Percentiles rank a stretch among this genome's conserved stretches.
phyloP scores from a whole-genome alignment of 2,113 vertebrate species.

The Condylura cristata region DNA sequence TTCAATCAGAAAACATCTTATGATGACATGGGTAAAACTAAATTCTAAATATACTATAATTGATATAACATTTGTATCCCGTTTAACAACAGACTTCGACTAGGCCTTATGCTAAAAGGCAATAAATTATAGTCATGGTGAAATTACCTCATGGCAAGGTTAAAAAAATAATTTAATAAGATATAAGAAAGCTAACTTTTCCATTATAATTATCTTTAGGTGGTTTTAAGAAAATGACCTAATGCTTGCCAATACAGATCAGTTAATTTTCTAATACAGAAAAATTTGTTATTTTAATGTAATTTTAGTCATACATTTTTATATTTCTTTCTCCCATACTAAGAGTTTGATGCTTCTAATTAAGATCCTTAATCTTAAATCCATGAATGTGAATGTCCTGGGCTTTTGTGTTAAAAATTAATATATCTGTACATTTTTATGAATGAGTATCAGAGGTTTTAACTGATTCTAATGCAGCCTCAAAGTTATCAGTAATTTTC shows the following conservation, averaged over 20 bases:
- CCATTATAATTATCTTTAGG: slow-evolving; percentile 28
- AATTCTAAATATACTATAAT: slow-evolving; percentile 30
- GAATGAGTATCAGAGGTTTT: neutral
- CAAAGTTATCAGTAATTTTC: neutral
- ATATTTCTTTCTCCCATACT: neutral
- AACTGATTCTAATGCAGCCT: neutral
- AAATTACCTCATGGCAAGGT: slow-evolving; percentile 23
- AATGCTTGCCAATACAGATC: slow-evolving; percentile 40
- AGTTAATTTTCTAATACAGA: slow-evolving; percentile 61
- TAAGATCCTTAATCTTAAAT: neutral
- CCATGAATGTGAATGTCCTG: neutral
- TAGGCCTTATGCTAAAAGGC: slow-evolving; percentile 39
- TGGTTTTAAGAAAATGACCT: slow-evolving; percentile 45
- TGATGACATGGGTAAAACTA: neutral
- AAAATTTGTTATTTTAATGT: slow-evolving; percentile 43
- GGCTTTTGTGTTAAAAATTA: neutral
- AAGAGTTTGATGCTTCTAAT: neutral
- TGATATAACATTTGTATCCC: neutral
- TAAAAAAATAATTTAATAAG: slow-evolving; percentile 38
- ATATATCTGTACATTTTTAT: neutral
- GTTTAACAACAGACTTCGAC: slow-evolving; percentile 19
- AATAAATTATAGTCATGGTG: slow-evolving; percentile 21
- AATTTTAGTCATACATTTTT: slow-evolving; percentile 10
- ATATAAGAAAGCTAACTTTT: slow-evolving; percentile 49
- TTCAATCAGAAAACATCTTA: neutral